Base-by-base conservation (phyloP, 1,140 invertebrate genomes). In the Rhizoglyphus robini region DNA sequence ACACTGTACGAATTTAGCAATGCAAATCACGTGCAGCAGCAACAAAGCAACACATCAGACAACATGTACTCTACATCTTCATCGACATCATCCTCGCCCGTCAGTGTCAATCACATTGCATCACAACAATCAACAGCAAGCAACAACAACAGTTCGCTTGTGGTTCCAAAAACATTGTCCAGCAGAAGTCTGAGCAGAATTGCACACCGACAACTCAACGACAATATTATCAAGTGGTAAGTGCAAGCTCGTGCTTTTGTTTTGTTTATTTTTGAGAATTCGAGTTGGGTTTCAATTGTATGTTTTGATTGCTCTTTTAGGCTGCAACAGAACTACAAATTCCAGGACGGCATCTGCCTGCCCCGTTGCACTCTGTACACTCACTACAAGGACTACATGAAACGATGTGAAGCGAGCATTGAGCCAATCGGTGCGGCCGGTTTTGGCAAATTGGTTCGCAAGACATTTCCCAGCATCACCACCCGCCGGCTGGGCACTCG, bases 381-480 rank as follows among this genome's bases (percentile, higher is more conserved):
- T 32, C 80, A 82, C 69, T 82, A 82, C 70, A 75, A 80, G 23
- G 78, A 81, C 65, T 81, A 79, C 72, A 81, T 80, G 69, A 72
- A 73, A 54, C 76, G 74, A 57, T 77, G 77, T 57, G 73, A 75
- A 63, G 76, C 77, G 41, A 13, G 27, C 27, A n/a, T 29, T 1
- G 76, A 79, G 65, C 81, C 81, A 0, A 79, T 82, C 60, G 81
- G 82, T 68, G 81, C 81, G 1, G 81, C 81, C 23, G 81, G 79
- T 65, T 82, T 82, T 70, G 81, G 81, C 60, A 82, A 82, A 80
- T 81, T 82, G 54, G 80, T 81, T 65, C 73, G 80, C 2, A 79
- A 81, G 68, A 79, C 80, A 71, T 82, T 81, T 73, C 79, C 79
- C 0, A 75, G 78, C 46, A 74, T 82, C 20, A 81, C 80, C 8